Conservation (phyloP, 2,888 invertebrate species). For the Scaptomyza parva region DNA sequence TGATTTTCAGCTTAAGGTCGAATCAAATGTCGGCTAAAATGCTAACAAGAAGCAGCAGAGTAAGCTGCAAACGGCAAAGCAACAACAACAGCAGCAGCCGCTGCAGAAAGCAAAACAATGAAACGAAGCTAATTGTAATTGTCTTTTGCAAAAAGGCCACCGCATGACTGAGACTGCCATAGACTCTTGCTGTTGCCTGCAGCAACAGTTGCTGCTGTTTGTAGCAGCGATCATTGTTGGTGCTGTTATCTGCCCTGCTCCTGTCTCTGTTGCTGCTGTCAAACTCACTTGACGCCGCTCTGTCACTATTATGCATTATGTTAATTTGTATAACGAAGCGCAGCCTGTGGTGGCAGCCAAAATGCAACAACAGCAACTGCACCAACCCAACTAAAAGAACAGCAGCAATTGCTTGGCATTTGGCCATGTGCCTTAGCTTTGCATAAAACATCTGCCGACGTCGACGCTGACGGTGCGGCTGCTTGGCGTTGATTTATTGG, state of each 20-base stretch:
- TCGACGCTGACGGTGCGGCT: constrained; percentile 26
- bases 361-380: constrained; percentile 20
- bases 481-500: constrained; percentile 76
- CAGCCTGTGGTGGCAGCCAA: constrained; percentile 37
- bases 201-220: constrained; percentile 24
- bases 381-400: constrained; percentile 32
- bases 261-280: constrained; percentile 37
- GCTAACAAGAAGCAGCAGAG: constrained; percentile 77
- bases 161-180: constrained; percentile 44
- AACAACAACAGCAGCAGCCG: constrained; percentile 27
- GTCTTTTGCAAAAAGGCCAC: constrained; percentile 73
- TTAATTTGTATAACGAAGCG: constrained; percentile 77
- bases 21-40: constrained; percentile 74
- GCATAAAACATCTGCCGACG: constrained; percentile 64
- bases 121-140: constrained; percentile 79
- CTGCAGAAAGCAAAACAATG: constrained; percentile 57
- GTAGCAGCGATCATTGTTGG: constrained; percentile 32
- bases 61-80: constrained; percentile 54
- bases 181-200: constrained; percentile 28
- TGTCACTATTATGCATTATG: constrained; percentile 79
- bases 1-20: constrained; percentile 64
- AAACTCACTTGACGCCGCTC: constrained; percentile 68
- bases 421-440: constrained; percentile 76
- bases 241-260: constrained; percentile 59
- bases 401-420: constrained; percentile 73